Evolutionary conservation across 2,797 vertebrate species (phyloP).

Genomic region (Etheostoma nigrum): DNA sequence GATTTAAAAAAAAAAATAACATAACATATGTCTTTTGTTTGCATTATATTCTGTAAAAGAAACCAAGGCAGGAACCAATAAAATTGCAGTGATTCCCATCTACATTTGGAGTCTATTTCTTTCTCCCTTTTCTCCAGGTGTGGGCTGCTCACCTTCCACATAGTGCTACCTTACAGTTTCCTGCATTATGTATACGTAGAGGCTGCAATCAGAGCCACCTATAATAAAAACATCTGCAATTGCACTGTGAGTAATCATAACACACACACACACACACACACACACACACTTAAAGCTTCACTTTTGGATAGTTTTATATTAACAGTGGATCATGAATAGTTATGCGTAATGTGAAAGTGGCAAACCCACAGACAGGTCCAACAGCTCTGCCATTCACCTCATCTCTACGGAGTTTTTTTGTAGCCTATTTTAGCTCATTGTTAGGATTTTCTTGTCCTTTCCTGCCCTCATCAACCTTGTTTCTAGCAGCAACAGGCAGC

Average conservation of each 20-base stretch:
- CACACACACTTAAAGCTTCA: constrained; percentile 1
- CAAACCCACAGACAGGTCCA: neutral
- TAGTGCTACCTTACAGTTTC: constrained; percentile 90
- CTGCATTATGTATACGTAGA: constrained; percentile 88
- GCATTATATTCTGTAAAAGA: neutral
- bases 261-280: neutral
- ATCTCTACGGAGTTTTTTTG: neutral
- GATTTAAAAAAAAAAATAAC: neutral
- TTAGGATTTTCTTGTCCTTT: too few species aligned
- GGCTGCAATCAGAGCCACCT: constrained; percentile 88
- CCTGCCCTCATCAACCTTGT: neutral
- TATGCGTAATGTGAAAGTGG: neutral
- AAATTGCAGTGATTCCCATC: neutral
- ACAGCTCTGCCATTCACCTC: neutral
- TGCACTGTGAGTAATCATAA: constrained; percentile 82
- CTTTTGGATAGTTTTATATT: neutral
- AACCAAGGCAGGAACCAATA: neutral
- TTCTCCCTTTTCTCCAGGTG: constrained; percentile 79
- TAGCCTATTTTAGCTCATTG: too few species aligned
- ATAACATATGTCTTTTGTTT: neutral
- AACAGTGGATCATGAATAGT: neutral
- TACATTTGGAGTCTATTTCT: neutral
- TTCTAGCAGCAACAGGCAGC: neutral
- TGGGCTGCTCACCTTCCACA: constrained; percentile 90
- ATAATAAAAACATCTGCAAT: constrained; percentile 87